Evolutionary conservation across 2,113 vertebrate genomes (phyloP), one percentile per base, ranked within the genome.

Genomic region (Trematocara marginatum): DNA sequence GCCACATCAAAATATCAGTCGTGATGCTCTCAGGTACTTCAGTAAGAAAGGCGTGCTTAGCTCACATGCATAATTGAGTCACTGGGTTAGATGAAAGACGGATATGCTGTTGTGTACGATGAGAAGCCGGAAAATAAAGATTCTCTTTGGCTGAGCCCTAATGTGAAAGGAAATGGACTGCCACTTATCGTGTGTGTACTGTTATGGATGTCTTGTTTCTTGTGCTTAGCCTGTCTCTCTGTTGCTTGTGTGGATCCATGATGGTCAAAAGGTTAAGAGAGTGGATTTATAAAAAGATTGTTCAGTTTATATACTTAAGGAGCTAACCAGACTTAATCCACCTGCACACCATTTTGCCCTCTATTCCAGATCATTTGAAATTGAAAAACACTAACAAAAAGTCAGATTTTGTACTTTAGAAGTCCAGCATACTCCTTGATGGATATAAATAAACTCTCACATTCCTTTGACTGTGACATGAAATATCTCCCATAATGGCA

Each of bases 141-240:
- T 92, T 93, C 61, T 89, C 84, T 89, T 89, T 79, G 74, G 83
- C 83, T 34, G 38, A 88, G 83, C 61, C 45, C 74, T 93, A 92
- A 94, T 95, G 93, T 83, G 83, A 91, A 83, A 93, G 95, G 93
- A 95, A 95, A 95, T 95, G 89, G 92, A 88, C 92, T 88, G 88
- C 89, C 91, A 94, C 93, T 95, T 93, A 95, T 79, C 10, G 16
- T 71, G 84, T 92, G 90, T 86, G 93, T 45, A 53, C 87, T 74
- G 38, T 92, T 93, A 90, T 90, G 59, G 90, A 90, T 91, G 85
- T 82, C 56, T 85, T 91, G 88, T 86, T 94, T 83, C 86, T 88
- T 56, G 35, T 29, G 40, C 26, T 10, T 90, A 85, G 88, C 52
- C 7, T 10, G 78, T 78, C 78, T 84, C 78, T 15, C 71, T 79